A percentile compares a stretch with the other conserved stretches of the same genome.
phyloP scores from a whole-genome alignment of 2,888 invertebrate species.

The Pseudococcus longispinus region DNA sequence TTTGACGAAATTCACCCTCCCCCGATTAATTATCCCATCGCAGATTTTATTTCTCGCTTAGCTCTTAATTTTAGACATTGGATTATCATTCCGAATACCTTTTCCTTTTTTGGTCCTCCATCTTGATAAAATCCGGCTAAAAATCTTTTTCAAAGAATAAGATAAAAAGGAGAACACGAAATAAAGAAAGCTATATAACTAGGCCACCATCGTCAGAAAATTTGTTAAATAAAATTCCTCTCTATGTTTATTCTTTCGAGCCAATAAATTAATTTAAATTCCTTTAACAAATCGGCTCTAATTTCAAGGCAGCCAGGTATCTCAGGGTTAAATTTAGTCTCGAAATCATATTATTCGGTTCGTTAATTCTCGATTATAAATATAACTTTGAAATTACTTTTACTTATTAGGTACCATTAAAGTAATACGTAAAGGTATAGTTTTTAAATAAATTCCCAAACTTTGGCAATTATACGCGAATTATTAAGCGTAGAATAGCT shows the following conservation, averaged over 20 bases:
- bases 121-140: background rate
- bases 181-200: background rate
- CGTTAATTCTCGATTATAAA: slow-evolving; percentile 35
- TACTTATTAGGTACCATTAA: slow-evolving; percentile 17
- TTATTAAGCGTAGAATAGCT: slow-evolving; percentile 13
- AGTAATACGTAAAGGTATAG: slow-evolving; percentile 15
- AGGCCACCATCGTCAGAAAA: background rate
- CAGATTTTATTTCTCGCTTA: slow-evolving; percentile 11
- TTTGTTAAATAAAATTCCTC: background rate
- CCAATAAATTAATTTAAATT: slow-evolving; percentile 4
- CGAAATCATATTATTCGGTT: slow-evolving; percentile 27
- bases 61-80: background rate
- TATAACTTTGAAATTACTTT: slow-evolving; percentile 40
- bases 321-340: background rate
- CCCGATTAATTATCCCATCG: background rate
- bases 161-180: background rate
- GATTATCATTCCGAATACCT: background rate
- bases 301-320: background rate
- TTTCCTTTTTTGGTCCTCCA: background rate
- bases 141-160: background rate
- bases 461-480: slow-evolving; percentile 30
- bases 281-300: background rate
- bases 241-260: background rate
- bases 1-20: background rate
- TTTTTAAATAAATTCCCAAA: slow-evolving; percentile 35